Evolutionary conservation across 2,888 invertebrate species (phyloP).

Genomic region (Diachrysia chrysitis): DNA sequence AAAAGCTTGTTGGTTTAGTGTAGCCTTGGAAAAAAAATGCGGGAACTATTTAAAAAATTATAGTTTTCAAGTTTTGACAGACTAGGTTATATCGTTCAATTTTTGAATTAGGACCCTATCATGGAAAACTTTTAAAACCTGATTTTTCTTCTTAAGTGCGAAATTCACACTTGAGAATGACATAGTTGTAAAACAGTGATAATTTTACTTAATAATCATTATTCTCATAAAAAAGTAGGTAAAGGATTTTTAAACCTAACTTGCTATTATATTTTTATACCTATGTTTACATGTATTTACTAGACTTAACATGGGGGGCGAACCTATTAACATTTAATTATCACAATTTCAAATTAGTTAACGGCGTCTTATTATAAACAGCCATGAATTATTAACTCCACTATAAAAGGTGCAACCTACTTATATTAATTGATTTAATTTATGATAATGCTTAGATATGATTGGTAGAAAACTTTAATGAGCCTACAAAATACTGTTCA

Average conservation of each 20-base stretch:
- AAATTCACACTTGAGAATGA: too few relatives aligned
- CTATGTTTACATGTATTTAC: neutral
- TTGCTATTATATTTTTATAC: too few relatives aligned
- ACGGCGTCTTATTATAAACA: neutral
- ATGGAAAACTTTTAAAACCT: too few relatives aligned
- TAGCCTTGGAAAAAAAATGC: neutral
- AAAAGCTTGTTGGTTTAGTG: neutral
- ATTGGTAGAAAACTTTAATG: neutral
- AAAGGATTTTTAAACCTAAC: too few relatives aligned
- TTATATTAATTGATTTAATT: neutral
- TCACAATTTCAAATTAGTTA: neutral
- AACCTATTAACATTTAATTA: neutral
- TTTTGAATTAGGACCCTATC: too few relatives aligned
- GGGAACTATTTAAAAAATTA: too few relatives aligned
- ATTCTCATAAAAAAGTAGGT: too few relatives aligned
- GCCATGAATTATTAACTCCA: neutral
- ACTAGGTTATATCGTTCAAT: too few relatives aligned
- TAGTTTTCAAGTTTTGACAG: too few relatives aligned
- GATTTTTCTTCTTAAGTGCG: too few relatives aligned
- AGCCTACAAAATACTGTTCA: neutral
- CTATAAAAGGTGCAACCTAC: constrained; percentile 1
- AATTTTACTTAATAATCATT: too few relatives aligned
- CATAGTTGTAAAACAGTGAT: too few relatives aligned
- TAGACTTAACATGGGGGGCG: neutral
- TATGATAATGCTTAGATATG: neutral